Evolutionary conservation across 2,113 vertebrate genomes (phyloP), one percentile per base, ranked within the genome.

Genomic region (Hymenochirus boettgeri): DNA sequence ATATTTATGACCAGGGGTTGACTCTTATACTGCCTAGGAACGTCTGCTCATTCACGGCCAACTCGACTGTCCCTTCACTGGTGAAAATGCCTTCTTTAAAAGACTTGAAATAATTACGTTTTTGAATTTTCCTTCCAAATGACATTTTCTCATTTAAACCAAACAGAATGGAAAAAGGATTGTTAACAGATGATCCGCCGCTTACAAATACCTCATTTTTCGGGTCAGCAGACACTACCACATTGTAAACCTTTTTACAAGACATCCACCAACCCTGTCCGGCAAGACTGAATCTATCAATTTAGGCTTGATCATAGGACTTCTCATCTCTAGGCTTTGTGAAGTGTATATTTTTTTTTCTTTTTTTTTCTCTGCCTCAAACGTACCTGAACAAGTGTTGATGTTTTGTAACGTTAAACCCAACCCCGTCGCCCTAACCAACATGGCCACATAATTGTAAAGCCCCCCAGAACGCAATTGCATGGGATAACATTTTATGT

Each of bases 91-190:
- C 65, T 67, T 47, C 46, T 57, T 67, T 13, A 59, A n/a, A n/a
- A 52, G 56, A 67, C 65, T 67, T 67, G 65, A 67, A 67, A 33
- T 45, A 31, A 27, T 29, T 37, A 27, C 22, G 19, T 11, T 25
- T 26, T 10, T 31, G 51, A 26, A 10, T 22, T 77, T 74, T 76
- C 53, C 27, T 53, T 71, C 78, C 56, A 67, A 53, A 59, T 67
- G 56, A 67, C 29, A 13, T 25, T 46, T 50, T 33, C 18, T 35
- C 15, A 11, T 13, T 4, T 59, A 67, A 52, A 59, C 56, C 45
- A 51, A 67, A 13, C 19, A 59, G 57, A 39, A 67, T 67, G 47
- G 65, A 60, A 25, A 58, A 23, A 29, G n/a, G 45, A 17, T 48
- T 47, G 12, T 45, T 4, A 39, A 11, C 23, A 65, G 15, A 18